A percentile compares a stretch with the other conserved stretches of the same genome.
phyloP scores from a whole-genome alignment of 2,888 invertebrate genomes.

The Acanthacorydalis orientalis region DNA sequence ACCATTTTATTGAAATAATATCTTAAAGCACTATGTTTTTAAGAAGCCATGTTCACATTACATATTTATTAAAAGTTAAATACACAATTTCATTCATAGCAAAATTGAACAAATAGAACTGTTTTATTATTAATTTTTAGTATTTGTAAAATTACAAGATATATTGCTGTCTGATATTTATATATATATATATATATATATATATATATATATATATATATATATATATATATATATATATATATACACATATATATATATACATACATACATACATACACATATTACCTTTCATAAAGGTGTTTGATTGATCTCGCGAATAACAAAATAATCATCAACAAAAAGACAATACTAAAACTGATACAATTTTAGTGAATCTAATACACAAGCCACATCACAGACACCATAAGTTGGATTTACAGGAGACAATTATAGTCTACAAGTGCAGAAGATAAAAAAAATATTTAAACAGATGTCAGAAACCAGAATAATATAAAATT shows the following conservation, averaged over 20 bases:
- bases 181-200: too few species aligned
- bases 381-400: not conserved
- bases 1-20: not conserved
- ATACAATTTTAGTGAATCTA: not conserved
- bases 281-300: not conserved
- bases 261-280: too few species aligned
- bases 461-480: conserved; percentile 9
- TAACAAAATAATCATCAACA: not conserved
- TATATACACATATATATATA: too few species aligned
- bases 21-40: not conserved
- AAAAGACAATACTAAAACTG: not conserved
- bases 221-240: too few species aligned
- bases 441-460: conserved; percentile 8
- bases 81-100: not conserved
- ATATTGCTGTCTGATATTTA: not conserved
- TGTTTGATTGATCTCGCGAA: not conserved
- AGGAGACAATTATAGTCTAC: not conserved
- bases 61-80: not conserved
- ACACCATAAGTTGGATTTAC: not conserved
- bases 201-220: too few species aligned
- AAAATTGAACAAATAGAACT: not conserved
- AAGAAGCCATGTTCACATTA: not conserved
- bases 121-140: not conserved
- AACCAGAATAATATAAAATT: conserved; percentile 8
- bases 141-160: not conserved